phyloP scores from a whole-genome alignment of 2,888 invertebrate species.

The Zhuqinia jingwanae region DNA sequence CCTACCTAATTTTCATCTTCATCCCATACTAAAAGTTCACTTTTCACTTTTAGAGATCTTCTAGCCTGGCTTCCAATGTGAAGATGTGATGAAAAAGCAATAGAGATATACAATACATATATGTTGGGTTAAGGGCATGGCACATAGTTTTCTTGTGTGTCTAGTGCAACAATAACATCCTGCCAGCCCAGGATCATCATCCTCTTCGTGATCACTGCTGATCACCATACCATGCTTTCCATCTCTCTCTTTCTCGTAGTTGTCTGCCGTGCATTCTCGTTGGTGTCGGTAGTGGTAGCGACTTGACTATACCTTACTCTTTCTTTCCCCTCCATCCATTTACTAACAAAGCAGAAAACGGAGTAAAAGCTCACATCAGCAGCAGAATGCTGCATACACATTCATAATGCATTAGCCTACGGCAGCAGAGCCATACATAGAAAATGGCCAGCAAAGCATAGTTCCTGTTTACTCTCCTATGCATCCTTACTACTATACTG shows the following conservation, averaged over 20 bases:
- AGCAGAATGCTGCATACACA: constrained; percentile 16
- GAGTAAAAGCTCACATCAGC: too few species aligned
- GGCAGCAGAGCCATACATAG: neutral
- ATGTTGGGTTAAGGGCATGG: neutral
- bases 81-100: neutral
- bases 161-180: neutral
- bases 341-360: neutral
- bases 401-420: constrained; percentile 4
- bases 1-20: neutral
- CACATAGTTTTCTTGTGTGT: neutral
- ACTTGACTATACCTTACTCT: neutral
- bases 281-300: neutral
- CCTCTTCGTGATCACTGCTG: neutral
- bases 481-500: too few species aligned
- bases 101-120: neutral
- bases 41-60: too few species aligned
- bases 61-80: too few species aligned
- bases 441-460: constrained; percentile 6
- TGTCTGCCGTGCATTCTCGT: neutral
- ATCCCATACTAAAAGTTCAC: too few species aligned
- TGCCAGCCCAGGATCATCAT: neutral
- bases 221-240: too few species aligned
- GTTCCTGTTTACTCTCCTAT: constrained; percentile 19
- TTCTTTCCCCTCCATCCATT: neutral
- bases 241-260: too few species aligned